These are phyloP conservation scores for Drosophila anomalipes DNA, from an alignment of 2,888 invertebrate genomes.

Conservation along the genomic window DNA sequence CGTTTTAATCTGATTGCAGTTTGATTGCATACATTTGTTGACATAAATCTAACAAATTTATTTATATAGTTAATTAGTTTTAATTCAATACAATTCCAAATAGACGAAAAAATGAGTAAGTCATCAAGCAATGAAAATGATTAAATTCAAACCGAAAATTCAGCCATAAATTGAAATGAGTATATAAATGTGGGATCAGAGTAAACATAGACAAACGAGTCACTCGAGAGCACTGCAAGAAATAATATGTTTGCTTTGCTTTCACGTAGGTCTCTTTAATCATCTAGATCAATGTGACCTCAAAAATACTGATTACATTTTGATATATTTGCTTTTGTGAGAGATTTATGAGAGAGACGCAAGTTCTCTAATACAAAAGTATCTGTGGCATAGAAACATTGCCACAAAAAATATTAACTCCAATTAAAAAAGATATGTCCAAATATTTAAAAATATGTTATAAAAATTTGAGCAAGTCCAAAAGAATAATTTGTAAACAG, in stretches of 20 bases:
- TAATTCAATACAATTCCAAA: not conserved
- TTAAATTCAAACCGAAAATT: not conserved
- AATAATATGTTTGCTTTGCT: too few species aligned
- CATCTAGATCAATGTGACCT: not conserved
- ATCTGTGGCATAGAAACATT: not conserved
- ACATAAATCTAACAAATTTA: constrained; percentile 1
- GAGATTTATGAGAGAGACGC: not conserved
- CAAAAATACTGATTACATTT: not conserved
- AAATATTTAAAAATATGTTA: not conserved
- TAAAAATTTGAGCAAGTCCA: not conserved
- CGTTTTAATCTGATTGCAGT: not conserved
- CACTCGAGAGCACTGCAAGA: too few species aligned
- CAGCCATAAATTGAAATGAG: not conserved
- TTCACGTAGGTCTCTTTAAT: not conserved
- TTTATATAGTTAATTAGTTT: not conserved
- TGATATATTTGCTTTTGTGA: not conserved
- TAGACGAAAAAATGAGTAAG: not conserved
- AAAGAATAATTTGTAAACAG: not conserved
- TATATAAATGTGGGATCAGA: not conserved
- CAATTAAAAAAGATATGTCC: not conserved
- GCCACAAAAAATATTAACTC: not conserved
- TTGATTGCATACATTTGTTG: not conserved
- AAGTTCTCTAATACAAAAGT: not conserved
- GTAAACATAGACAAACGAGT: not conserved
- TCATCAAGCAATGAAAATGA: not conserved